These are phyloP conservation scores for Lanius collurio DNA, from an alignment of 2,113 vertebrate species.

Conservation along the genomic window DNA sequence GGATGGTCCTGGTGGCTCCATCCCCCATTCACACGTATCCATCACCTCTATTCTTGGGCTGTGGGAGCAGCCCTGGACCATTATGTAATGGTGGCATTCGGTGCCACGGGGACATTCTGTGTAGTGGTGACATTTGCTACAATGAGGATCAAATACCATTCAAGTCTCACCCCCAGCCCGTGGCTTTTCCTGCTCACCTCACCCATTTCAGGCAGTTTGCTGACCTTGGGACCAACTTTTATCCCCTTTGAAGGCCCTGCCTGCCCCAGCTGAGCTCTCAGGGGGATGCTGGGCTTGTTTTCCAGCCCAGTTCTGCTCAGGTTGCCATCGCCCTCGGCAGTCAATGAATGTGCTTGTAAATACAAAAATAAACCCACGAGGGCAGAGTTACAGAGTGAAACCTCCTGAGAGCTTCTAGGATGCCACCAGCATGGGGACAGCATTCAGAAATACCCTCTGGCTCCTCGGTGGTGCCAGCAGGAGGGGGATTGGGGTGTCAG, in stretches of 20 bases:
- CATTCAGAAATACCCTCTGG: neutral
- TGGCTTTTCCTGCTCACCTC: neutral
- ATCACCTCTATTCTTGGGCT: constrained; percentile 11
- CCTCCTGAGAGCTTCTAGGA: constrained; percentile 20
- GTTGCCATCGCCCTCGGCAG: neutral
- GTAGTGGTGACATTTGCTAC: neutral
- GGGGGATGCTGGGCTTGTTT: neutral
- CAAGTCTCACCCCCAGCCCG: neutral
- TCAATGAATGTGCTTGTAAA: constrained; percentile 22
- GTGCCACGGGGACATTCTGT: neutral
- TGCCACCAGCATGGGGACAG: neutral
- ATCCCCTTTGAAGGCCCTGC: neutral
- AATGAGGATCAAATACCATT: neutral
- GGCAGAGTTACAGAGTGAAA: neutral
- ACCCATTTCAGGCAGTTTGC: neutral
- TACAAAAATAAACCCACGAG: constrained; percentile 65
- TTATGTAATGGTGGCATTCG: constrained; percentile 5
- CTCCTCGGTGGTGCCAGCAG: neutral
- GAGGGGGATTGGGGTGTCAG: neutral
- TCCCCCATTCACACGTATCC: neutral
- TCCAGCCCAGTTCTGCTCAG: neutral
- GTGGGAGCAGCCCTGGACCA: neutral
- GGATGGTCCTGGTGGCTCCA: neutral
- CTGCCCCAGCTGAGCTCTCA: neutral
- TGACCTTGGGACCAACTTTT: neutral